Evolutionary conservation across 2,797 vertebrate species (phyloP), one percentile per base, ranked within the genome.

Genomic region (Hapalemur alaotrensis): DNA sequence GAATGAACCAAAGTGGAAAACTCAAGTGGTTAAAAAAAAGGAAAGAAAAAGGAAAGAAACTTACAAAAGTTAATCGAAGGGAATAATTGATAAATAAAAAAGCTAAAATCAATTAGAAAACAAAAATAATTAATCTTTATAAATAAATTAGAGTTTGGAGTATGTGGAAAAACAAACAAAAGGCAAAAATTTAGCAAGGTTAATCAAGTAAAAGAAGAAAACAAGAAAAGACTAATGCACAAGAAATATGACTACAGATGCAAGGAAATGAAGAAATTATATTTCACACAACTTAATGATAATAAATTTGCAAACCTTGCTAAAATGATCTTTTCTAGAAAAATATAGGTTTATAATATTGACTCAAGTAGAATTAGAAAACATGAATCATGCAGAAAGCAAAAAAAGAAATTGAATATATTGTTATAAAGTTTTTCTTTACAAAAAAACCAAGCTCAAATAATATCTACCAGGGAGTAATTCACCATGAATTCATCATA

Each of bases 241-340:
- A 43, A 59, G 23, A 76, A 75, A 23, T 43, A 83, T 30, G 20
- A 78, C 23, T 38, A 7, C 6, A 70, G 35, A 61, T 61, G 28
- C 5, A 54, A 72, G 50, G 54, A 92, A 17, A 73, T 65, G 4
- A 85, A 70, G 38, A 61, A 52, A 57, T 13, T 13, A 4, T 70
- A 50, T 59, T 61, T 69, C 63, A 32, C 43, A 52, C 0, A 48
- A 20, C 18, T 28, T 72, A 28, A 69, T 86, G 14, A 57, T 13
- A 82, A 89, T 67, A 80, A 35, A 95, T 85, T 75, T 82, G 38
- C n/a, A 93, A 89, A 78, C 25, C 23, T 83, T 88, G 20, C 79
- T 63, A 59, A 93, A 93, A 89, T 52, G 8, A 76, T n/a, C 11
- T 67, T 78, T 79, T 67, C 48, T 82, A 59, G 67, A 35, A 76